Base-by-base conservation (phyloP, 2,888 invertebrate genomes). In the Caenorhabditis angaria region DNA sequence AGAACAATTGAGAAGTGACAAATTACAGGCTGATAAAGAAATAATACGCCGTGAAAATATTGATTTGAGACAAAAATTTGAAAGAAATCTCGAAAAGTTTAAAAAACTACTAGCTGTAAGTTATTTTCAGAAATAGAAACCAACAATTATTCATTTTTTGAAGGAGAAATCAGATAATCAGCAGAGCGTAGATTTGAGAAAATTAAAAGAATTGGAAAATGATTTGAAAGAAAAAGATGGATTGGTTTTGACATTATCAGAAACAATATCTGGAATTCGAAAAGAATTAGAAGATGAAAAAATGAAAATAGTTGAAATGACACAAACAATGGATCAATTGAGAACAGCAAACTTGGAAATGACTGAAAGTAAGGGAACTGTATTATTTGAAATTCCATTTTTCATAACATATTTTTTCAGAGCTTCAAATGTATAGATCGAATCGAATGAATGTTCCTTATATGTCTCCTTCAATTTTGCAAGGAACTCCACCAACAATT, bases 111-210 rank as follows among this genome's bases (percentile, higher is more conserved):
- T 28, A 32, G 24, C n/a, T 41, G 57, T 55, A 28, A 28, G 29
- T 28, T 28, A 24, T 24, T 18, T 18, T 6, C 4, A 10, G 4
- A 20, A 12, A 10, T 12, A 12, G n/a, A 53, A 8, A 24, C 24
- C 6, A 14, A 28, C 12, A 29, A 55, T 27, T 28, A 27, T 55
- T 29, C 10, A 10, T 18, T 8, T 24, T 55, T 55, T 55, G 2
- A 4, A 55, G 55, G 24, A 20, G 5, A 56, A 56, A 56, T 35
- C 32, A 12, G 56, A 56, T 58, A 25, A 14, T 18, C 64, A 67
- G 28, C 62, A 61, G 55, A 71, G 71, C 32, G n/a, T 71, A 29
- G 71, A 71, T 67, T n/a, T 67, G 1, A 58, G 67, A 22, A 71
- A 71, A 22, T 22, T 71, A 18, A 27, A 55, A 47, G 71, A 71